These are phyloP conservation scores for Tetragnatha montana DNA, from an alignment of 2,888 invertebrate species.

Conservation along the genomic window DNA sequence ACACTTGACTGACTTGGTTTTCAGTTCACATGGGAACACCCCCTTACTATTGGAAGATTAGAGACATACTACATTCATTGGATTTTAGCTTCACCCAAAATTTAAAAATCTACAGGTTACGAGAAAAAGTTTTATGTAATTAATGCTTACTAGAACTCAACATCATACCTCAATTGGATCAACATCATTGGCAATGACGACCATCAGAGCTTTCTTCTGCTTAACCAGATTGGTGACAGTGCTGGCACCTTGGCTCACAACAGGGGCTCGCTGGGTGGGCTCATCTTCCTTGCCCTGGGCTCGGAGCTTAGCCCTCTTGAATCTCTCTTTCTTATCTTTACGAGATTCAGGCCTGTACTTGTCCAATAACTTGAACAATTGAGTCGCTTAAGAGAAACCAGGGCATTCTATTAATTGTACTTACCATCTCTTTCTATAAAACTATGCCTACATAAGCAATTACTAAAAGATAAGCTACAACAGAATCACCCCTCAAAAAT, in stretches of 20 bases:
- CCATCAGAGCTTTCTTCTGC: slow-evolving; percentile 98
- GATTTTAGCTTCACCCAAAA: too few species aligned
- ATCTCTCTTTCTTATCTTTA: slow-evolving; percentile 91
- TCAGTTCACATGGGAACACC: too few species aligned
- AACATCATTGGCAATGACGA: slow-evolving; percentile 98
- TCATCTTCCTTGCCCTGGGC: slow-evolving; percentile 90
- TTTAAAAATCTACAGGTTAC: too few species aligned
- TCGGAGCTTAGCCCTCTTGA: slow-evolving; percentile 90
- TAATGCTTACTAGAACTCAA: too few species aligned
- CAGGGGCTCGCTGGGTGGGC: slow-evolving; percentile 93
- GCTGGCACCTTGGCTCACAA: slow-evolving; percentile 91
- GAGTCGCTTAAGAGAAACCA: slow-evolving; percentile 86
- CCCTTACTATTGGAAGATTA: too few species aligned
- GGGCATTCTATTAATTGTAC: slow-evolving; percentile 31
- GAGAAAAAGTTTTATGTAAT: too few species aligned
- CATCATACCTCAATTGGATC: slow-evolving; percentile 94
- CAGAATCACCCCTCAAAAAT: too few species aligned
- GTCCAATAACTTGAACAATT: slow-evolving; percentile 95
- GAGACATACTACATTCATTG: too few species aligned
- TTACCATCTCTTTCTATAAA: slow-evolving; percentile 30
- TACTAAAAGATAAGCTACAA: neutral
- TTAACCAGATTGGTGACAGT: slow-evolving; percentile 95
- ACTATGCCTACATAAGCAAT: neutral
- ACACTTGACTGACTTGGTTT: too few species aligned
- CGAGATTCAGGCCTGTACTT: slow-evolving; percentile 98